These are phyloP conservation scores for Argyrosomus japonicus DNA, from an alignment of 2,113 vertebrate genomes.

Conservation along the genomic window DNA sequence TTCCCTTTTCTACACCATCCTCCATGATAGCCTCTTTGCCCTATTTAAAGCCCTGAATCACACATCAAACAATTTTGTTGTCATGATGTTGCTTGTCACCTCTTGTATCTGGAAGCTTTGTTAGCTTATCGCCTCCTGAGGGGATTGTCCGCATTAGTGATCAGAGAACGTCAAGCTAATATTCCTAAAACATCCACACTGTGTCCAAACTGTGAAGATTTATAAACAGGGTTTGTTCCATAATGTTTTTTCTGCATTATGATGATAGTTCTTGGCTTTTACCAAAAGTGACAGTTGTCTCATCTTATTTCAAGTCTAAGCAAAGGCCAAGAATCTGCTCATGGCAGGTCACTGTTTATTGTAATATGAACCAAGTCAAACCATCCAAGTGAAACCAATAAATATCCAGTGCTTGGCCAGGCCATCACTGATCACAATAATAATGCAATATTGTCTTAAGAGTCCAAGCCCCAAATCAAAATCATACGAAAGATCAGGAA, in stretches of 20 bases:
- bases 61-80: slow-evolving; percentile 34
- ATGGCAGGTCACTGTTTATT: not conserved
- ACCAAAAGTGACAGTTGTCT: not conserved
- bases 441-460: not conserved
- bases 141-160: slow-evolving; percentile 24
- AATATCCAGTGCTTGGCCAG: not conserved
- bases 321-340: not conserved
- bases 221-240: slow-evolving; percentile 3
- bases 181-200: not conserved
- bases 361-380: slow-evolving; percentile 8
- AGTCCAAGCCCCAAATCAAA: not conserved
- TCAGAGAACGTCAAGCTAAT: slow-evolving; percentile 4
- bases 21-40: slow-evolving; percentile 4
- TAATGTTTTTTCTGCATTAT: not conserved
- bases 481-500: not conserved
- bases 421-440: not conserved
- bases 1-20: not conserved
- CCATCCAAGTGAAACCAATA: not conserved
- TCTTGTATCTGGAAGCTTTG: slow-evolving; percentile 25
- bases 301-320: not conserved
- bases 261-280: slow-evolving; percentile 1
- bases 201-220: not conserved
- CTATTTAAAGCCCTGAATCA: slow-evolving; percentile 41
- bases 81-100: slow-evolving; percentile 38
- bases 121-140: slow-evolving; percentile 41